phyloP scores from a whole-genome alignment of 2,113 vertebrate species.

The Eidolon helvum region DNA sequence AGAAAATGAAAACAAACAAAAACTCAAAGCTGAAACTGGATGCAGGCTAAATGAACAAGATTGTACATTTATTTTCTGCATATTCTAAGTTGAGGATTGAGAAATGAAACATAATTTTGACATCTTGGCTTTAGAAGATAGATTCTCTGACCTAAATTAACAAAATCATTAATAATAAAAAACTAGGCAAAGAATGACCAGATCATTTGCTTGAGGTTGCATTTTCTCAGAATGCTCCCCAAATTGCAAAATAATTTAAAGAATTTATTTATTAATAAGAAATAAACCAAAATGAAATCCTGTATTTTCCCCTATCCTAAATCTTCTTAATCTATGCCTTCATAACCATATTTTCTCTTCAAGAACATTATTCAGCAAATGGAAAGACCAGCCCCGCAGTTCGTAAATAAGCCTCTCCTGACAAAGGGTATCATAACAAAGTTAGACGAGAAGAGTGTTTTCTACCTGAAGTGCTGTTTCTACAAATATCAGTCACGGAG shows the following conservation, averaged over 20 bases:
- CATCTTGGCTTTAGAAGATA: not conserved
- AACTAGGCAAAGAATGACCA: not conserved
- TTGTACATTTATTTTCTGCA: not conserved
- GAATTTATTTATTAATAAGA: not conserved
- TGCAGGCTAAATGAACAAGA: not conserved
- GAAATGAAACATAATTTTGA: not conserved
- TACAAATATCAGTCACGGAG: not conserved
- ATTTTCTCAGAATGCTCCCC: not conserved
- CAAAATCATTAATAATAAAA: not conserved
- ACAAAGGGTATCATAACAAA: not conserved
- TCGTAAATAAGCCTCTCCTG: not conserved
- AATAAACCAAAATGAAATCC: not conserved
- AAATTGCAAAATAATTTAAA: not conserved
- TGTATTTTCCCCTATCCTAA: not conserved
- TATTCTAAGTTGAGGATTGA: not conserved
- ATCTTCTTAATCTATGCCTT: not conserved
- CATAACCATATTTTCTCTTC: not conserved
- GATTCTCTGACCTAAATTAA: not conserved
- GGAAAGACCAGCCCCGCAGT: not conserved
- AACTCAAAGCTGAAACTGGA: not conserved
- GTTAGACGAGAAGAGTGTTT: not conserved
- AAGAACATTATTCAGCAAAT: not conserved
- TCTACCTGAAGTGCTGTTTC: not conserved
- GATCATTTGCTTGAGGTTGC: not conserved
- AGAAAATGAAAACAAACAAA: not conserved